Conservation (phyloP, 2,113 vertebrate genomes). For the pig (Sus scrofa) region DNA sequence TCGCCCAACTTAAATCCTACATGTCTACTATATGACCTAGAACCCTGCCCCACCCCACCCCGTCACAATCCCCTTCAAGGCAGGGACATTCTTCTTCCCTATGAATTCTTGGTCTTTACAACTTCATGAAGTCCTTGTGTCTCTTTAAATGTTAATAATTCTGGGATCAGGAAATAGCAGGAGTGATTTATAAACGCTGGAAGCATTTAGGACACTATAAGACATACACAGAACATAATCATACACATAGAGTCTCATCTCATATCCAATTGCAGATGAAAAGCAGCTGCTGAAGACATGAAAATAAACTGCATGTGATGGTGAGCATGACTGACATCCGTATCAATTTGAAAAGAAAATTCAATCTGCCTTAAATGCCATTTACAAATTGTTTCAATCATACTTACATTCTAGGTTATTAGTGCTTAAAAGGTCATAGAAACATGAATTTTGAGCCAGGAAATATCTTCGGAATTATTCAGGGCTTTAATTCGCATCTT, state of each 20-base stretch:
- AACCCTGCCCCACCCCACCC: background rate
- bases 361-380: slow-evolving; percentile 74
- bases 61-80: background rate
- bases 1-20: background rate
- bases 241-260: slow-evolving; percentile 41
- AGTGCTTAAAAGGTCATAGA: slow-evolving; percentile 75
- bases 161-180: background rate
- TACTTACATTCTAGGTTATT: slow-evolving; percentile 71
- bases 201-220: background rate
- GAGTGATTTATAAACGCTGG: background rate
- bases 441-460: slow-evolving; percentile 62
- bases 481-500: slow-evolving; percentile 57
- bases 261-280: slow-evolving; percentile 60
- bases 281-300: slow-evolving; percentile 49
- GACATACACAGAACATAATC: background rate
- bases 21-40: background rate
- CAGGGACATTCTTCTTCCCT: background rate
- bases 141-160: slow-evolving; percentile 37
- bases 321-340: slow-evolving; percentile 62
- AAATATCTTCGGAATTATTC: slow-evolving; percentile 69
- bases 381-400: slow-evolving; percentile 78
- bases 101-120: slow-evolving; percentile 20
- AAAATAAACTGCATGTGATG: slow-evolving; percentile 61
- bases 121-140: background rate
- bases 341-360: slow-evolving; percentile 74